These are phyloP conservation scores for Platorchestia sp. DNA, from an alignment of 1,140 invertebrate genomes.

Conservation along the genomic window DNA sequence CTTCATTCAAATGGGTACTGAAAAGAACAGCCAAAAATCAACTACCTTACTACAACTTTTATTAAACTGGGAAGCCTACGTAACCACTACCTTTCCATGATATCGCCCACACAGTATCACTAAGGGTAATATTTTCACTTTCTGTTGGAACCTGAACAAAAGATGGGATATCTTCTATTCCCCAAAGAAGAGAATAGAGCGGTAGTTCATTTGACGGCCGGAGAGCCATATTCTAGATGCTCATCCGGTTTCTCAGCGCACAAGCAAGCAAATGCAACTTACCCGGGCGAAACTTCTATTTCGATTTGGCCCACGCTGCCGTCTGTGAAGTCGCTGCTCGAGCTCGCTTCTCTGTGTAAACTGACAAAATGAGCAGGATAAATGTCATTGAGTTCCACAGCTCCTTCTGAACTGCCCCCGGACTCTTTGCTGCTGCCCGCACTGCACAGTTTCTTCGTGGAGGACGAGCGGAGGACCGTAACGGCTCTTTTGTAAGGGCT, in stretches of 20 bases:
- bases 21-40: not conserved
- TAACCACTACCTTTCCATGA: not conserved
- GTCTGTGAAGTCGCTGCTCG: slow-evolving; percentile 48
- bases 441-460: slow-evolving; percentile 28
- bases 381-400: slow-evolving; percentile 52
- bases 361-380: slow-evolving; percentile 47
- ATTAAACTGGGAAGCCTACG: not conserved
- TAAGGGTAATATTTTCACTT: not conserved
- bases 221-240: not conserved
- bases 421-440: slow-evolving; percentile 47
- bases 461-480: slow-evolving; percentile 21
- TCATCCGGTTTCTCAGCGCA: not conserved
- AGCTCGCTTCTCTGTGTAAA: slow-evolving; percentile 47
- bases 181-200: not conserved
- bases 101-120: not conserved
- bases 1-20: not conserved
- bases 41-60: not conserved
- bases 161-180: not conserved
- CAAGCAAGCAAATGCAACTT: not conserved
- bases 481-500: slow-evolving; percentile 21
- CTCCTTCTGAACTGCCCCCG: slow-evolving; percentile 26
- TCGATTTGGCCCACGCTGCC: slow-evolving; percentile 40
- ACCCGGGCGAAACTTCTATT: slow-evolving; percentile 40
- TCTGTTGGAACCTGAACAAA: not conserved
- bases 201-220: slow-evolving; percentile 9